Evolutionary conservation across 2,888 invertebrate genomes (phyloP), one percentile per base, ranked within the genome.

Genomic region (Tiliacea citrago): DNA sequence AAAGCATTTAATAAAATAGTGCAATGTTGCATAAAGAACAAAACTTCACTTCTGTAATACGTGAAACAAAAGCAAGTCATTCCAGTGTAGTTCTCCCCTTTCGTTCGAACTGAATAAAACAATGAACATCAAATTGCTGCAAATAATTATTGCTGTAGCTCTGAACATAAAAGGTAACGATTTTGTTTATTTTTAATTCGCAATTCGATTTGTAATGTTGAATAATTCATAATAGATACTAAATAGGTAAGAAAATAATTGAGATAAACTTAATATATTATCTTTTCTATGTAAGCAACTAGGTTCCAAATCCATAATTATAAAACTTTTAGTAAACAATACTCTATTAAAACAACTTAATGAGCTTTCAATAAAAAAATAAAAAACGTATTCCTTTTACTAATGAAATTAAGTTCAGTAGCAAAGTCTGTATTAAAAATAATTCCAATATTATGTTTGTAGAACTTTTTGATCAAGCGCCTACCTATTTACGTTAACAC

Each of bases 11-110:
- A 76, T 75, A 67, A 78, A 84, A 80, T 84, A 62, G 82, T 73
- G 80, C 86, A 80, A 35, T 89, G 53, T 84, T 82, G 79, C 86
- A 89, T 88, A 83, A 86, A 67, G 39, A 57, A 62, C 63, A 35
- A 42, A 70, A 63, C 68, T 75, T 70, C 62, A 57, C 71, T 78
- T 73, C 63, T 55, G 42, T 65, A 81, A 77, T 70, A 70, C 74
- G 67, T 74, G 76, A 79, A 85, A 83, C 85, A 85, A 87, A 84
- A 84, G 84, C 83, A 66, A 86, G 78, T 83, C 79, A 74, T 81
- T 82, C 73, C 45, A 75, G 71, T 82, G 73, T 71, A 77, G 80
- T 72, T 75, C 67, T 61, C 71, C 75, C 71, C 73, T 82, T 73
- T 70, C 69, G 76, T 71, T 68, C 29, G 58, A 47, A 68, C 69